phyloP scores from a whole-genome alignment of 2,888 invertebrate species.

The Nesidiocoris tenuis region DNA sequence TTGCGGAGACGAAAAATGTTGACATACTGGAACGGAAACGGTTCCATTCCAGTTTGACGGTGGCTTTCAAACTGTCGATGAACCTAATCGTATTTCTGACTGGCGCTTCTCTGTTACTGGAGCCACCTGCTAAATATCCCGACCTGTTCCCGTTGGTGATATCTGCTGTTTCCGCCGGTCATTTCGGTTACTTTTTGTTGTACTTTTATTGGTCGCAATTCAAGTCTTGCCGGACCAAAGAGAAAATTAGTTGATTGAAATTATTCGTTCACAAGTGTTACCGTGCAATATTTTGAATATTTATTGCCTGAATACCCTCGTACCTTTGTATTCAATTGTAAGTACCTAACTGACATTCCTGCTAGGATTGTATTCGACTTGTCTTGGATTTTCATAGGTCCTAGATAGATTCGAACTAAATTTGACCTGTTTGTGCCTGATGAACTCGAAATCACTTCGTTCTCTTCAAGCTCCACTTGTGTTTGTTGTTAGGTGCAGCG shows the following conservation, averaged over 20 bases:
- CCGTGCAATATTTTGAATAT: background rate
- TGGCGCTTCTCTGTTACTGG: constrained; percentile 59
- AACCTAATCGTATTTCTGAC: constrained; percentile 64
- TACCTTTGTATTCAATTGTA: too few relatives aligned
- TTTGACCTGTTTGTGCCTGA: too few relatives aligned
- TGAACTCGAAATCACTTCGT: too few relatives aligned
- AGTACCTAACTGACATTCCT: too few relatives aligned
- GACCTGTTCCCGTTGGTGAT: constrained; percentile 79
- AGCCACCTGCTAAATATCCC: constrained; percentile 73
- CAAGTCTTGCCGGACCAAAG: background rate
- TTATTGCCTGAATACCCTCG: too few relatives aligned
- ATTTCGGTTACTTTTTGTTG: constrained; percentile 73
- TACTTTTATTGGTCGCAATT: constrained; percentile 75
- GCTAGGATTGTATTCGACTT: too few relatives aligned
- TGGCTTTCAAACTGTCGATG: constrained; percentile 57
- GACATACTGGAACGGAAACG: constrained; percentile 45
- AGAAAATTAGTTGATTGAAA: background rate
- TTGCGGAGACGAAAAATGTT: constrained; percentile 48
- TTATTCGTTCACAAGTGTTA: background rate
- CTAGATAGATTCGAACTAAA: too few relatives aligned
- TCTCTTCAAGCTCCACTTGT: too few relatives aligned
- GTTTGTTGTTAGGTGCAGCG: too few relatives aligned
- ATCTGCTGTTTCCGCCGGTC: constrained; percentile 76
- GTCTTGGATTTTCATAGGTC: too few relatives aligned
- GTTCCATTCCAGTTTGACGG: background rate